A percentile compares a stretch with the other conserved stretches of the same genome.
Conservation (phyloP, 1,140 invertebrate species). For the Cotesia typhae region DNA sequence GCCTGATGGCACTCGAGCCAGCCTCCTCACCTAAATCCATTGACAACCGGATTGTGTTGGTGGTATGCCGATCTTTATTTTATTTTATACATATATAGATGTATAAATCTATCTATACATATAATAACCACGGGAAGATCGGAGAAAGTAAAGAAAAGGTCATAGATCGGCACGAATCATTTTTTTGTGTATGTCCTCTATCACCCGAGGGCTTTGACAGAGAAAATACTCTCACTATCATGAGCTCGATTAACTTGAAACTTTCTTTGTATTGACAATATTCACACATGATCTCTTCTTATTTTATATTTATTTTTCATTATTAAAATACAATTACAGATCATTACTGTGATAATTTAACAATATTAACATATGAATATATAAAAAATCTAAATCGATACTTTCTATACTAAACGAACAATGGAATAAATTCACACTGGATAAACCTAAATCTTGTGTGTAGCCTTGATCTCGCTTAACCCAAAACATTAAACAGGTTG, state of each 20-base stretch:
- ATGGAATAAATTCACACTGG: neutral
- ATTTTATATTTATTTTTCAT: too few species aligned
- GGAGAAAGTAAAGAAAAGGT: conserved; percentile 61
- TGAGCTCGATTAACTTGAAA: conserved; percentile 9
- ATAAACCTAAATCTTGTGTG: neutral
- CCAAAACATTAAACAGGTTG: neutral
- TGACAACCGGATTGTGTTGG: neutral
- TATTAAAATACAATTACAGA: neutral
- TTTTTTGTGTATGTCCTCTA: conserved; percentile 44
- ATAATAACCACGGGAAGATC: conserved; percentile 20
- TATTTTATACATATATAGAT: neutral
- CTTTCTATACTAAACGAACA: too few species aligned
- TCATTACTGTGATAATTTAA: neutral
- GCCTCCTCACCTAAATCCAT: too few species aligned
- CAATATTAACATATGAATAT: too few species aligned
- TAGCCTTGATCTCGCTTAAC: conserved; percentile 7
- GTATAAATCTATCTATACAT: neutral
- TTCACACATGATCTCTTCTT: neutral
- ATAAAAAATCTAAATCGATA: too few species aligned
- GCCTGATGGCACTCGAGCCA: too few species aligned
- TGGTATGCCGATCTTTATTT: conserved; percentile 1
- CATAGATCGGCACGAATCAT: conserved; percentile 55
- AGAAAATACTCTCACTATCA: conserved; percentile 21
- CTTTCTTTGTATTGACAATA: neutral
- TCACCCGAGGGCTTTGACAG: neutral